Conservation (phyloP, 2,113 vertebrate genomes). For the Haemorhous mexicanus region DNA sequence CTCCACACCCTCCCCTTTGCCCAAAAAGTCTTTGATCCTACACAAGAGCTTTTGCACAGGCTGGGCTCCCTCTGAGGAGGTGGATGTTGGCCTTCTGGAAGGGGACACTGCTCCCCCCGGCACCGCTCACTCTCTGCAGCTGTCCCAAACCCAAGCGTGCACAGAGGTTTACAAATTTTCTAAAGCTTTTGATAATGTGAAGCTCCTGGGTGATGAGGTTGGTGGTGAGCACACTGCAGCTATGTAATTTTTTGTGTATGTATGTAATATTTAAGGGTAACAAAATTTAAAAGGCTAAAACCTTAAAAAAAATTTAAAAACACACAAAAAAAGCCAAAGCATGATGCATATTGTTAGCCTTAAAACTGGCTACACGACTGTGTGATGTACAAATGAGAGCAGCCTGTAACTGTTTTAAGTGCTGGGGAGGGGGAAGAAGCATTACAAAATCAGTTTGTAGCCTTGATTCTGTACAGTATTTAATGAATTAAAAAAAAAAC, state of each 20-base stretch:
- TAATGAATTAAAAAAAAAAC: constrained; percentile 54
- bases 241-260: constrained; percentile 81
- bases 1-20: neutral
- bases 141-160: constrained; percentile 21
- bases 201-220: constrained; percentile 70
- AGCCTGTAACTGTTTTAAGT: constrained; percentile 59
- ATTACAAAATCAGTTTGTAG: constrained; percentile 75
- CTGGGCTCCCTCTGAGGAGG: neutral
- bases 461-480: constrained; percentile 82
- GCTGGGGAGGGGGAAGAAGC: constrained; percentile 49
- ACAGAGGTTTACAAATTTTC: constrained; percentile 78
- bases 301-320: constrained; percentile 61
- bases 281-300: constrained; percentile 63
- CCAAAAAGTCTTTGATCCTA: neutral
- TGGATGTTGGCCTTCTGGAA: neutral
- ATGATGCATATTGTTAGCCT: constrained; percentile 91
- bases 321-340: constrained; percentile 87
- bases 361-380: constrained; percentile 81
- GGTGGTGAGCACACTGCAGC: constrained; percentile 74
- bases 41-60: constrained; percentile 4
- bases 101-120: neutral
- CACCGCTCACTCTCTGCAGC: neutral
- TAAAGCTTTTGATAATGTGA: constrained; percentile 85
- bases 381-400: constrained; percentile 77
- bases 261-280: constrained; percentile 85